These are phyloP conservation scores for Lerista edwardsae DNA, from an alignment of 2,797 vertebrate species.

Conservation along the genomic window DNA sequence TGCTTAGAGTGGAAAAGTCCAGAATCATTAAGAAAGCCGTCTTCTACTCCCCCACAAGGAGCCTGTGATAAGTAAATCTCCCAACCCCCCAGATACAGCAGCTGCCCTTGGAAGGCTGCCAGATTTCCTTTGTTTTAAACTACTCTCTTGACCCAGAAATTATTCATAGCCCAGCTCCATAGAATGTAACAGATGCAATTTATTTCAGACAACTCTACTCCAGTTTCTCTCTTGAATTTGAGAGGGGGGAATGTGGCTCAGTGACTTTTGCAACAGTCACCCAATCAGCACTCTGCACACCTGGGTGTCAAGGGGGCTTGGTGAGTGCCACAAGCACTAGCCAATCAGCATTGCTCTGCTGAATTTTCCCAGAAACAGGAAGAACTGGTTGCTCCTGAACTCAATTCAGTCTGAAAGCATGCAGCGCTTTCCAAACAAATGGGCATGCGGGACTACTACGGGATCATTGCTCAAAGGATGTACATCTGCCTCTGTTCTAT, in stretches of 20 bases:
- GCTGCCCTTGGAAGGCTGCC: background rate
- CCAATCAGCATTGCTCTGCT: too few relatives aligned
- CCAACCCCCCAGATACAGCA: background rate
- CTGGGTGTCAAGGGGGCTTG: background rate
- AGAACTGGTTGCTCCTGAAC: background rate
- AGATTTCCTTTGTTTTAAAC: background rate
- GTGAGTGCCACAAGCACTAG: background rate
- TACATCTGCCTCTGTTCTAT: background rate
- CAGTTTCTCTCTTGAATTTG: background rate
- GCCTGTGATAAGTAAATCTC: conserved; percentile 13
- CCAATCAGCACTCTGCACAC: background rate
- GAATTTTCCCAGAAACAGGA: too few relatives aligned
- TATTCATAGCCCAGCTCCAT: background rate
- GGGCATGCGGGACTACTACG: background rate
- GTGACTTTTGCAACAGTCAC: background rate
- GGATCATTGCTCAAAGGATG: background rate
- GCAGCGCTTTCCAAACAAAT: background rate
- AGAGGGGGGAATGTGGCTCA: background rate
- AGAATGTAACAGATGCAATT: background rate
- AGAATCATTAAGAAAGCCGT: background rate
- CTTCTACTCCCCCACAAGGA: conserved; percentile 4
- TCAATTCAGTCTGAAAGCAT: background rate
- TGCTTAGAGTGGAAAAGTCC: conserved; percentile 3
- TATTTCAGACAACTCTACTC: background rate
- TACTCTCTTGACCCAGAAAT: accelerated